These are phyloP conservation scores for Dicrostonyx torquatus DNA, from an alignment of 2,797 vertebrate genomes.

Conservation along the genomic window DNA sequence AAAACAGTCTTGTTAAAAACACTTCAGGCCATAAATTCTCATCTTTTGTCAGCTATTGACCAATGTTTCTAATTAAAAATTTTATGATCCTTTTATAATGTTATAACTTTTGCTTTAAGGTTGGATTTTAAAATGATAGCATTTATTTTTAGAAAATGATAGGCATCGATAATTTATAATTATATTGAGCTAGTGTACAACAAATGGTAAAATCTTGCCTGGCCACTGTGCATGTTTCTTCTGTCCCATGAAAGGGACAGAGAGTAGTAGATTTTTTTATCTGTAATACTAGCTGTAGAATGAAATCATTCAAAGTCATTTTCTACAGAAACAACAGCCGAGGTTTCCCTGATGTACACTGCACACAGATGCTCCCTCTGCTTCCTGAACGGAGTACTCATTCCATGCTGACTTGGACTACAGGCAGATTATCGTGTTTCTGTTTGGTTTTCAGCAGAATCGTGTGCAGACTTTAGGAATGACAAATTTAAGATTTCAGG, in stretches of 20 bases:
- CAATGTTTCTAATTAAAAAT: constrained; percentile 58
- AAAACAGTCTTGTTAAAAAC: constrained; percentile 69
- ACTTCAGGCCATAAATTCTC: constrained; percentile 49
- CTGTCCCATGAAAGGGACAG: background rate
- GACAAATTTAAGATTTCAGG: background rate
- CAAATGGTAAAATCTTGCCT: background rate
- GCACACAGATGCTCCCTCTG: background rate
- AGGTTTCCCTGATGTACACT: background rate
- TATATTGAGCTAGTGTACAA: background rate
- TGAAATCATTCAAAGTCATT: background rate
- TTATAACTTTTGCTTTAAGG: constrained; percentile 39
- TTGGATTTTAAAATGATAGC: constrained; percentile 29
- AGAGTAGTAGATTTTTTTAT: background rate
- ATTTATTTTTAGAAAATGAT: constrained; percentile 50
- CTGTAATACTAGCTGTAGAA: background rate
- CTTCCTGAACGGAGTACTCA: background rate
- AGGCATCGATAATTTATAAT: background rate
- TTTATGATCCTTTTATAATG: constrained; percentile 48
- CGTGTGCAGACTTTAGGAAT: background rate
- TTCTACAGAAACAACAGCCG: background rate
- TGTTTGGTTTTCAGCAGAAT: background rate
- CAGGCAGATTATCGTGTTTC: background rate
- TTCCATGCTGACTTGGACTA: background rate
- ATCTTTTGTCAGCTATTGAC: constrained; percentile 49
- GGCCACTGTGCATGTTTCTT: background rate